Conservation (phyloP, 2,113 vertebrate genomes). For the Calyptomena viridis region DNA sequence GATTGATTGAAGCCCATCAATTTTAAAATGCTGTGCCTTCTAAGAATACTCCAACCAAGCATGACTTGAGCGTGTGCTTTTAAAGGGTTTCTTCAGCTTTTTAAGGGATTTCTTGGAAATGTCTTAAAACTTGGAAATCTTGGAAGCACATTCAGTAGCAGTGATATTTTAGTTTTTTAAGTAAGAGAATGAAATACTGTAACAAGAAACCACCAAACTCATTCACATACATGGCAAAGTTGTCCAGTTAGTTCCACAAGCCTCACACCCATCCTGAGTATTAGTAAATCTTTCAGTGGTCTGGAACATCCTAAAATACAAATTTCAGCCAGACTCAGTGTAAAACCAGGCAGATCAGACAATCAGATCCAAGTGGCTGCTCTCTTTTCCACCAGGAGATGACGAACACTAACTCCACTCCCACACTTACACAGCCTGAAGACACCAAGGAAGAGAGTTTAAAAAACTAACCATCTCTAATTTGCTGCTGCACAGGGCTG, state of each 20-base stretch:
- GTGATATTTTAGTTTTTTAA: neutral
- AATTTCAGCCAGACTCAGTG: neutral
- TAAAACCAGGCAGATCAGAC: neutral
- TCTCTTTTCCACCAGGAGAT: neutral
- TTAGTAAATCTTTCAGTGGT: neutral
- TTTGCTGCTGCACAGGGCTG: neutral
- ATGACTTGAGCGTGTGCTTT: neutral
- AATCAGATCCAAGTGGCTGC: neutral
- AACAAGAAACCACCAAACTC: neutral
- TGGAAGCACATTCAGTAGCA: neutral
- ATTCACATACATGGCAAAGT: neutral
- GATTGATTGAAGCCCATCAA: neutral
- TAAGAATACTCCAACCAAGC: neutral
- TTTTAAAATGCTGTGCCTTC: neutral
- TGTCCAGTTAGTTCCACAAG: neutral
- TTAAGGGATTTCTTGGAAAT: neutral
- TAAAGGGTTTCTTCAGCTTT: neutral
- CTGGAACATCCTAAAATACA: fast-evolving
- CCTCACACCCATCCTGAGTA: neutral
- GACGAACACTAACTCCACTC: neutral
- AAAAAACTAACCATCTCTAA: neutral
- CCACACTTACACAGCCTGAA: neutral
- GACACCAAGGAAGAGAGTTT: neutral
- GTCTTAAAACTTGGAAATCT: neutral
- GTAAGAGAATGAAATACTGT: neutral